A percentile compares a stretch with the other conserved stretches of the same genome.
Conservation (phyloP, 2,113 vertebrate genomes). For the Gymnarchus niloticus region DNA sequence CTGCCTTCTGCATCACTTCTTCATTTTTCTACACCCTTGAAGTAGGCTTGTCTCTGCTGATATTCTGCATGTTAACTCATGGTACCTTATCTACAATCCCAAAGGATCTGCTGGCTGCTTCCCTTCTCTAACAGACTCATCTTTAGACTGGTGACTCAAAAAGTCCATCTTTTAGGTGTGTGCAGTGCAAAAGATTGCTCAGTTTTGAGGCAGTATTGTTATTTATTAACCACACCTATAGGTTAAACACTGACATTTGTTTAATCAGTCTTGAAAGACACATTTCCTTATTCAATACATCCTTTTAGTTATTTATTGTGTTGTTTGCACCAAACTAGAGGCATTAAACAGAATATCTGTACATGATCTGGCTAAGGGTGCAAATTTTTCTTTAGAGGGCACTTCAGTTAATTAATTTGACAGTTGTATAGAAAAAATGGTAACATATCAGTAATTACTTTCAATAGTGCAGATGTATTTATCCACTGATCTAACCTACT, state of each 20-base stretch:
- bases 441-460: neutral
- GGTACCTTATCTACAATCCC: neutral
- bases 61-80: neutral
- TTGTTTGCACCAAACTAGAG: neutral
- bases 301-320: neutral
- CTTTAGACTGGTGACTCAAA: neutral
- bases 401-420: neutral
- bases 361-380: neutral
- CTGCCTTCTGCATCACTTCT: neutral
- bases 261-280: neutral
- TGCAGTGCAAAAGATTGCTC: neutral
- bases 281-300: neutral
- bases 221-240: neutral
- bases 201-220: neutral
- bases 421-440: neutral
- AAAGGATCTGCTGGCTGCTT: neutral
- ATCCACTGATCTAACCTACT: neutral
- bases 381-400: neutral
- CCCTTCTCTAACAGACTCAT: neutral
- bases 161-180: neutral
- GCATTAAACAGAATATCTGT: neutral
- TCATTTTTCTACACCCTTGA: neutral
- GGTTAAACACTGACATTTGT: neutral
- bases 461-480: neutral
- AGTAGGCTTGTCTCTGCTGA: neutral